A percentile compares a stretch with the other conserved stretches of the same genome.
These are phyloP conservation scores for Scomberomorus guttatus DNA, from an alignment of 2,797 vertebrate species.

Conservation along the genomic window DNA sequence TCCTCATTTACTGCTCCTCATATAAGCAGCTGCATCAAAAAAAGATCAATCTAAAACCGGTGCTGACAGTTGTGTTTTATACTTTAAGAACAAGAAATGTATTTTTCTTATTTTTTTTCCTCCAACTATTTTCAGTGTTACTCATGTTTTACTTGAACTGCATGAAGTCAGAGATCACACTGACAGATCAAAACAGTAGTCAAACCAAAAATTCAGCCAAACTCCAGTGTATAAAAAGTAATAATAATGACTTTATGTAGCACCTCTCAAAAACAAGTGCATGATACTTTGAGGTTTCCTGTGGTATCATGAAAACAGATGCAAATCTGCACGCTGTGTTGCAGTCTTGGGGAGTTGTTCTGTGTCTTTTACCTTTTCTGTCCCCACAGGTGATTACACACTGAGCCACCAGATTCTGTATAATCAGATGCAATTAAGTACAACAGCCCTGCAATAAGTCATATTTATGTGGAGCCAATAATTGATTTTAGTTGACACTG, in stretches of 20 bases:
- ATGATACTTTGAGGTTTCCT: not conserved
- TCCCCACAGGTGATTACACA: not conserved
- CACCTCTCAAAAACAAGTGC: not conserved
- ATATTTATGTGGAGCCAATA: not conserved
- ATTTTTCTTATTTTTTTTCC: not conserved
- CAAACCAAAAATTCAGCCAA: not conserved
- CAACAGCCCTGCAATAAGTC: not conserved
- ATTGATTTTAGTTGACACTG: not conserved
- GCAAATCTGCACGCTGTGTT: not conserved
- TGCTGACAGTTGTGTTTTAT: not conserved
- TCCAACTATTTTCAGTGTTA: not conserved
- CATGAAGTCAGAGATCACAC: conserved; percentile 7
- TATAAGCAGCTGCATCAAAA: not conserved
- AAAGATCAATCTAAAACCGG: too few species aligned
- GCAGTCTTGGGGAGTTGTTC: not conserved
- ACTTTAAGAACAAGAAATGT: not conserved
- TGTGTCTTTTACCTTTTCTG: not conserved
- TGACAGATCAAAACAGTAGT: conserved; percentile 14
- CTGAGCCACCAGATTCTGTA: not conserved
- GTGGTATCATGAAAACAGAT: not conserved
- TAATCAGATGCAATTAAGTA: not conserved
- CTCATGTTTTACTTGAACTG: conserved; percentile 3
- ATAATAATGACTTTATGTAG: not conserved
- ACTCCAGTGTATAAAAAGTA: not conserved
- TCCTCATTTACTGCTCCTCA: not conserved